These are phyloP conservation scores for Orthonychiurus folsomi DNA, from an alignment of 2,888 invertebrate species.

Conservation along the genomic window DNA sequence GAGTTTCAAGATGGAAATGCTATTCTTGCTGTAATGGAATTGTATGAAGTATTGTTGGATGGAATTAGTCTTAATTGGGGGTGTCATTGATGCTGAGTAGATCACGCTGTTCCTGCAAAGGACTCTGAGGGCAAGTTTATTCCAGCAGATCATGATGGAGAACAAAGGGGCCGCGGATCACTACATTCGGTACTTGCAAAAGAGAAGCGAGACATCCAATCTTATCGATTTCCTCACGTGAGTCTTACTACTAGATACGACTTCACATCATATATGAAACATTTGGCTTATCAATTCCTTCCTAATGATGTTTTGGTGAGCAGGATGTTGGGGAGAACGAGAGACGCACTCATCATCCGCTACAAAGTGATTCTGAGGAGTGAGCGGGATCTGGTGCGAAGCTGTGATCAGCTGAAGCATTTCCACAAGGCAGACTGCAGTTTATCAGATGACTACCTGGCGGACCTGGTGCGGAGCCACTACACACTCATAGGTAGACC, in stretches of 20 bases:
- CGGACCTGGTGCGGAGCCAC: slow-evolving; percentile 30
- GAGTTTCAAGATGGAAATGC: slow-evolving; percentile 67
- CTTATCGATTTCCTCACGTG: slow-evolving; percentile 65
- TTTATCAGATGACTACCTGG: slow-evolving; percentile 33
- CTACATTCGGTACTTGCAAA: slow-evolving; percentile 64
- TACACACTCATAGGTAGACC: slow-evolving; percentile 26
- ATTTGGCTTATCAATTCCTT: not conserved
- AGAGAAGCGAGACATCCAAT: slow-evolving; percentile 57
- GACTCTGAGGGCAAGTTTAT: slow-evolving; percentile 61
- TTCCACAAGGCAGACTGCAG: slow-evolving; percentile 37
- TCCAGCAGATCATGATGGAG: slow-evolving; percentile 60
- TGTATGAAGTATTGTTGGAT: too few species aligned
- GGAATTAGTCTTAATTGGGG: not conserved
- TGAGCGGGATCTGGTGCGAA: slow-evolving; percentile 31
- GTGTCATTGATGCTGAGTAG: slow-evolving; percentile 50
- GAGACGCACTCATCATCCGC: slow-evolving; percentile 51
- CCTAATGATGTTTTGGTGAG: slow-evolving; percentile 38
- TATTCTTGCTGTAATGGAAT: slow-evolving; percentile 58
- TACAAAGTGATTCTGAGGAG: slow-evolving; percentile 36
- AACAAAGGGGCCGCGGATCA: slow-evolving; percentile 62
- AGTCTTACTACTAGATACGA: too few species aligned
- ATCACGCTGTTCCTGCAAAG: slow-evolving; percentile 65
- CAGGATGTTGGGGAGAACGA: slow-evolving; percentile 58
- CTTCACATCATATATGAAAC: too few species aligned
- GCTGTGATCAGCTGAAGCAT: slow-evolving; percentile 36